Conservation (phyloP, 2,888 invertebrate species). For the Oscheius sp. region DNA sequence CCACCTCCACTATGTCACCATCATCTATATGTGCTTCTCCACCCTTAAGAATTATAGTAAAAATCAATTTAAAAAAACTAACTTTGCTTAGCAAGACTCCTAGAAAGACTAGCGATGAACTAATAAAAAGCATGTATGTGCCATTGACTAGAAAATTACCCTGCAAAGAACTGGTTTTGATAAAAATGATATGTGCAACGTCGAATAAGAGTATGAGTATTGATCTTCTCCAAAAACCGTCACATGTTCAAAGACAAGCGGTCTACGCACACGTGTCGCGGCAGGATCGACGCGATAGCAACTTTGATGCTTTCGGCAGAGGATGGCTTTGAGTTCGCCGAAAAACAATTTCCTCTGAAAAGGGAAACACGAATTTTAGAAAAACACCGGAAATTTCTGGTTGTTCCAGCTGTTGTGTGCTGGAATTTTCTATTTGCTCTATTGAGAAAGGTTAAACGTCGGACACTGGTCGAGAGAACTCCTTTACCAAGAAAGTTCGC, state of each 20-base stretch:
- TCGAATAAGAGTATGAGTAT: not conserved
- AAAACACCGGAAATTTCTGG: not conserved
- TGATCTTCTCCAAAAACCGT: slow-evolving; percentile 23
- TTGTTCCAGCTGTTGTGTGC: slow-evolving; percentile 22
- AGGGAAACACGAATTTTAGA: not conserved
- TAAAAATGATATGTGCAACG: not conserved
- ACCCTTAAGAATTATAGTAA: not conserved
- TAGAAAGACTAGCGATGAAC: slow-evolving; percentile 19
- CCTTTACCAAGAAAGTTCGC: not conserved
- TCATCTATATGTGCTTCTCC: slow-evolving; percentile 18
- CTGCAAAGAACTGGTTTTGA: slow-evolving; percentile 15
- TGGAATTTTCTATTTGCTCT: slow-evolving; percentile 19
- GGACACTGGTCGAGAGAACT: not conserved
- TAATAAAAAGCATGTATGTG: slow-evolving; percentile 20
- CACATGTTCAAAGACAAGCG: slow-evolving; percentile 18
- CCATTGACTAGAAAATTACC: slow-evolving; percentile 28
- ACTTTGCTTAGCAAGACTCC: slow-evolving; percentile 28
- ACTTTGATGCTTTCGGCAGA: too few relatives aligned
- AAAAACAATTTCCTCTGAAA: not conserved
- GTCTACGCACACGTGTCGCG: slow-evolving; percentile 26
- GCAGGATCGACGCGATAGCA: not conserved
- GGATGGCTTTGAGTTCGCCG: not conserved
- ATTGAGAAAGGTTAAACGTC: slow-evolving; percentile 6
- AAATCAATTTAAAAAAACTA: not conserved
- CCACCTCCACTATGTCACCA: slow-evolving; percentile 25